Conservation (phyloP, 2,888 invertebrate genomes). For the Cyrtodaria siliqua region DNA sequence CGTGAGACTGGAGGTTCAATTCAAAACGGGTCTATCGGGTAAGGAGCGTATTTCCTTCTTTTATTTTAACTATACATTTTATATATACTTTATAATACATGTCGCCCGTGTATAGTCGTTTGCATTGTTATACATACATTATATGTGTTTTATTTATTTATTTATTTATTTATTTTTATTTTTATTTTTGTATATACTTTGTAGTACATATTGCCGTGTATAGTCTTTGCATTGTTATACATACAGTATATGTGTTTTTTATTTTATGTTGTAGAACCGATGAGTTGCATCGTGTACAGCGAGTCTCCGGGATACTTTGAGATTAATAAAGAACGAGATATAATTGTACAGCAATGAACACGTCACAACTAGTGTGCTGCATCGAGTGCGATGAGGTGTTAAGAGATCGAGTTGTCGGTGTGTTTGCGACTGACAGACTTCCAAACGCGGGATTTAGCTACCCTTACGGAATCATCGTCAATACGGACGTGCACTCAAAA, state of each 20-base stretch:
- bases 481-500: slow-evolving; percentile 29
- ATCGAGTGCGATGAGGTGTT: not conserved
- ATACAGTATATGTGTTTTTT: too few relatives aligned
- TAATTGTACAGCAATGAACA: slow-evolving; percentile 4
- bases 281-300: slow-evolving; percentile 11
- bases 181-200: not conserved
- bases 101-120: too few relatives aligned
- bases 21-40: slow-evolving; percentile 2
- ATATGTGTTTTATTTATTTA: not conserved
- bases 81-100: too few relatives aligned
- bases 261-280: not conserved
- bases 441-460: not conserved
- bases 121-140: too few relatives aligned
- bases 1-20: slow-evolving; percentile 12
- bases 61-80: not conserved
- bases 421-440: not conserved
- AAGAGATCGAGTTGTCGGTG: not conserved
- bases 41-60: not conserved
- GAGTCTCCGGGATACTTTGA: slow-evolving; percentile 4
- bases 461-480: slow-evolving; percentile 34
- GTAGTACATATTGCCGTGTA: too few relatives aligned
- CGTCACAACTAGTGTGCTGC: not conserved
- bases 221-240: too few relatives aligned
- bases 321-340: slow-evolving; percentile 10
- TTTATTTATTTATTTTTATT: too few relatives aligned